Evolutionary conservation across 2,888 invertebrate species (phyloP).

Genomic region (Drosophila meridionalis): DNA sequence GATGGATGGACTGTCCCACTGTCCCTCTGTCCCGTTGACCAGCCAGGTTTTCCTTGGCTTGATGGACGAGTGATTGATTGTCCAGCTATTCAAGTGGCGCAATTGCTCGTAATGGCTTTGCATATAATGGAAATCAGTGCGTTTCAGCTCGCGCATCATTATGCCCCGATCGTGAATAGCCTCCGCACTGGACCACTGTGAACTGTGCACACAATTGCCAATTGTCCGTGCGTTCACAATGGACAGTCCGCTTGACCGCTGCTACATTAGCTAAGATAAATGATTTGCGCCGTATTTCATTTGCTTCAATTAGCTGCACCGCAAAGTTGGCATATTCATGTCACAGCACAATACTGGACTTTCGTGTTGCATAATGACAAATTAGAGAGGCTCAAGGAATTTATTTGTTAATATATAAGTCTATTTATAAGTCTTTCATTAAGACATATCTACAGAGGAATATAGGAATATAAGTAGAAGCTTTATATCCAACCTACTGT

Average conservation of each 20-base stretch:
- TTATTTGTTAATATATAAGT: too few species aligned
- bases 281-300: not conserved
- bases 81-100: constrained; percentile 63
- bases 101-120: constrained; percentile 76
- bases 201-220: constrained; percentile 1
- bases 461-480: too few species aligned
- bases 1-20: constrained; percentile 24
- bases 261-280: constrained; percentile 12
- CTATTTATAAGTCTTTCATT: too few species aligned
- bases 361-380: not conserved
- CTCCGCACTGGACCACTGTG: constrained; percentile 5
- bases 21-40: constrained; percentile 36
- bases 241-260: not conserved
- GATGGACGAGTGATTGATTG: constrained; percentile 66
- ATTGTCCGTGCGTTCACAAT: not conserved
- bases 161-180: constrained; percentile 37
- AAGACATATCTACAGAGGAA: too few species aligned
- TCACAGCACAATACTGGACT: not conserved
- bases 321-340: not conserved
- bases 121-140: constrained; percentile 72
- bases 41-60: constrained; percentile 27
- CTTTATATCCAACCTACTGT: too few species aligned
- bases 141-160: constrained; percentile 40
- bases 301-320: not conserved
- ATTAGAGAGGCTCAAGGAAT: not conserved